Percentiles rank a stretch among this genome's conserved stretches.
phyloP scores from a whole-genome alignment of 2,888 invertebrate species.

The Tridacna gigas region DNA sequence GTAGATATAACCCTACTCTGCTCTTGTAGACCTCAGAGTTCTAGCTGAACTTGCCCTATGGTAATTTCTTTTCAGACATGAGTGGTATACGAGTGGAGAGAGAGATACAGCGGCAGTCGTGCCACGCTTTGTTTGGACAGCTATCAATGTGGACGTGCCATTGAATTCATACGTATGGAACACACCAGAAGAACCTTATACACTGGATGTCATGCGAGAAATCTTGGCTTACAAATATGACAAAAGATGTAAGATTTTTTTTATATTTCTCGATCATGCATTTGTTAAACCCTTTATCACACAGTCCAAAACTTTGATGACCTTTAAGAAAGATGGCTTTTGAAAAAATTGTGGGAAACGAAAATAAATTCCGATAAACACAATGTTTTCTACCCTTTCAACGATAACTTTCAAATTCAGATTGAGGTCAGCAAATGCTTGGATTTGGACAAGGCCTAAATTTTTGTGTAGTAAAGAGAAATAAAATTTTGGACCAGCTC shows the following conservation, averaged over 20 bases:
- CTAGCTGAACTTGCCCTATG: no score
- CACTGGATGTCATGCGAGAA: slow-evolving; percentile 36
- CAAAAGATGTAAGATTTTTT: slow-evolving; percentile 17
- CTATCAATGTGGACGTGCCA: slow-evolving; percentile 44
- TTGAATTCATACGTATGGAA: slow-evolving; percentile 38
- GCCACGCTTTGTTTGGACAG: slow-evolving; percentile 55
- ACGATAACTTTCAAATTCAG: no score
- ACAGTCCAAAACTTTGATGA: no score
- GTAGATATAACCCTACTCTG: no score
- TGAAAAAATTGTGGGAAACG: no score
- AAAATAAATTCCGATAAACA: no score
- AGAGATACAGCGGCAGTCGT: slow-evolving; percentile 30
- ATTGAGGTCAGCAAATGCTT: no score
- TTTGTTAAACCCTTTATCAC: background rate
- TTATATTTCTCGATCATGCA: background rate
- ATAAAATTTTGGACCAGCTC: no score
- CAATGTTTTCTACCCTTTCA: no score
- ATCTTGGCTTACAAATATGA: slow-evolving; percentile 55
- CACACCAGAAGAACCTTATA: slow-evolving; percentile 26
- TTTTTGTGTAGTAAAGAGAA: no score
- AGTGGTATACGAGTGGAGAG: slow-evolving; percentile 76
- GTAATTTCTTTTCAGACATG: slow-evolving; percentile 58
- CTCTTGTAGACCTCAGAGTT: no score
- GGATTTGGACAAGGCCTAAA: no score
- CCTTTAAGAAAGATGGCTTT: background rate